Base-by-base conservation (phyloP, 2,888 invertebrate genomes). In the Branchellion lobata region DNA sequence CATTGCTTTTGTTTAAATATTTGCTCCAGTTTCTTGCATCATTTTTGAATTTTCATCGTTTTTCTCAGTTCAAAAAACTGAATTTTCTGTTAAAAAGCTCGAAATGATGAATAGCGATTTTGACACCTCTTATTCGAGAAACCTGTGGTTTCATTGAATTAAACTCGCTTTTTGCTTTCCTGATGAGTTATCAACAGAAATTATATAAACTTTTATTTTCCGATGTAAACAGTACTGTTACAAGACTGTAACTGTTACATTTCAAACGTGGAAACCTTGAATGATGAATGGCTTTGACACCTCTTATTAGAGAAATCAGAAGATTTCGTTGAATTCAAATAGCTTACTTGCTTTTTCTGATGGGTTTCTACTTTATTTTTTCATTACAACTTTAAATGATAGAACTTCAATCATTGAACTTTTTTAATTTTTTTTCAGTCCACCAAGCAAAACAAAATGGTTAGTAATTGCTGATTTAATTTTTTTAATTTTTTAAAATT, bases 91-190 rank as follows among this genome's bases (percentile, higher is more conserved):
- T 57, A 14, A 14, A 57, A 57, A 18, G 24, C 61, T 57, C 61
- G 61, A 57, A 24, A 31, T 75, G 75, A 75, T 75, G 75, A 75
- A 53, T 47, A 53, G 75, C 51, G n/a, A n/a, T 53, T 72, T 73
- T 75, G 75, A 75, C 75, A 75, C 75, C 75, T 75, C 75, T 75
- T 75, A 75, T 75, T 31, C 29, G 31, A 51, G 31, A 33, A 75
- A 5, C 27, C 51, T 14, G 5, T 24, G 61, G 61, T n/a, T 57
- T 53, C 75, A 51, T 36, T 75, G 75, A 75, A 75, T 75, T 31
- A 47, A 75, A 27, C 47, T 29, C 24, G 75, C 75, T 75, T 75
- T 29, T 29, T 53, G 71, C 71, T 69, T 29, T 57, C 21, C 24
- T 57, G 61, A 57, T 24, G 61, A 57, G 61, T 57, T 57, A 57